Evolutionary conservation across 1,140 invertebrate genomes (phyloP).

Genomic region (Papilio aristodemus): DNA sequence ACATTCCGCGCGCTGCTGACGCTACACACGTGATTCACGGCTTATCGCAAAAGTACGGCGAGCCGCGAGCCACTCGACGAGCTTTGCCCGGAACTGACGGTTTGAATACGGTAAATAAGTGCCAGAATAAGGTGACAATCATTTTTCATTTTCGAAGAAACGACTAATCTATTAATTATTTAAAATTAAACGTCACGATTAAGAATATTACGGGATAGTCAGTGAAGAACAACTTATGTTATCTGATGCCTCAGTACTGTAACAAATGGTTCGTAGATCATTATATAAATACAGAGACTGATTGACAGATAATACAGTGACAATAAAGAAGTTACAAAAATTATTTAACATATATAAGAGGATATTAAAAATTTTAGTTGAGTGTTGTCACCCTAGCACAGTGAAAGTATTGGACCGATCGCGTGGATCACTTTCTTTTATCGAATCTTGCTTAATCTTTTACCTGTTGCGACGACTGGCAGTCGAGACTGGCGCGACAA

Average conservation of each 20-base stretch:
- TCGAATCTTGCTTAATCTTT: constrained; percentile 39
- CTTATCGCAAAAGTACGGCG: constrained; percentile 30
- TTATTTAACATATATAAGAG: too few relatives aligned
- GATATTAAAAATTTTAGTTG: background rate
- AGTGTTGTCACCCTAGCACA: constrained; percentile 19
- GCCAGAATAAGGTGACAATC: constrained; percentile 6
- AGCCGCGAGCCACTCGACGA: constrained; percentile 20
- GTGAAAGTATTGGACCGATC: constrained; percentile 40
- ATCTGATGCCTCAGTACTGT: too few relatives aligned
- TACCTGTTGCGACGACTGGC: constrained; percentile 37
- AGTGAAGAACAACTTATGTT: too few relatives aligned
- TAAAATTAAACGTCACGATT: background rate
- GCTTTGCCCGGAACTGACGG: constrained; percentile 31
- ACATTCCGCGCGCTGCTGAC: constrained; percentile 16
- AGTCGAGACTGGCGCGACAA: background rate
- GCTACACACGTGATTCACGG: constrained; percentile 18
- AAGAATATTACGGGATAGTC: background rate
- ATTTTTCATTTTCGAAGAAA: background rate
- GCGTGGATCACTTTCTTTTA: constrained; percentile 44
- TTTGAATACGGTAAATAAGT: constrained; percentile 30
- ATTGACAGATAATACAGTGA: too few relatives aligned
- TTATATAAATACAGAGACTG: too few relatives aligned
- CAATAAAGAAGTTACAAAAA: too few relatives aligned
- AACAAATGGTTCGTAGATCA: too few relatives aligned
- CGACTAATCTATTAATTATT: too few relatives aligned